Conservation (phyloP, 2,113 vertebrate species). For the Abramis brama region DNA sequence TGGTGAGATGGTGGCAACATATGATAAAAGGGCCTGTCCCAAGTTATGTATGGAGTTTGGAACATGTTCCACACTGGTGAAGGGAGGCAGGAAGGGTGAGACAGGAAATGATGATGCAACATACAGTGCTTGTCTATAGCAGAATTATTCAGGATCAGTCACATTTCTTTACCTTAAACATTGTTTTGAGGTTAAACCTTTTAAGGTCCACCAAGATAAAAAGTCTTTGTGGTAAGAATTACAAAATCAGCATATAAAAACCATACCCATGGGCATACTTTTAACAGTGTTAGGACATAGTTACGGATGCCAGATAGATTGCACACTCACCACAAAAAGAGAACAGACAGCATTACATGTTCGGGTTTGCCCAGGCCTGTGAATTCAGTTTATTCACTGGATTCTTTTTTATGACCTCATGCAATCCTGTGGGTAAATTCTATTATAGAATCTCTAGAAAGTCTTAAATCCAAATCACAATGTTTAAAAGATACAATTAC, state of each 20-base stretch:
- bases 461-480: not conserved
- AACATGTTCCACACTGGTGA: not conserved
- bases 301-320: not conserved
- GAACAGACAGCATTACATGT: not conserved
- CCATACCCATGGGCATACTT: not conserved
- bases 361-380: constrained; percentile 25
- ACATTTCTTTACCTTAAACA: not conserved
- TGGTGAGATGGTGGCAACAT: constrained; percentile 21
- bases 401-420: constrained; percentile 31
- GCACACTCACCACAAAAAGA: not conserved
- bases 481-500: not conserved
- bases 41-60: not conserved
- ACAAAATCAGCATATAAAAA: not conserved
- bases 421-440: not conserved
- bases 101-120: constrained; percentile 48
- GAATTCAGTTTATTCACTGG: not conserved
- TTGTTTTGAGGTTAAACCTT: not conserved
- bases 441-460: not conserved
- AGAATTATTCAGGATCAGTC: constrained; percentile 1
- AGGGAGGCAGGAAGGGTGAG: constrained; percentile 44
- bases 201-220: not conserved
- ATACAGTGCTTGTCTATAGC: not conserved
- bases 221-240: not conserved
- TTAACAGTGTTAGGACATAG: not conserved
- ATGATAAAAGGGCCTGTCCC: not conserved